Conservation (phyloP, 2,113 vertebrate species). For the Gasterosteus nipponicus region DNA sequence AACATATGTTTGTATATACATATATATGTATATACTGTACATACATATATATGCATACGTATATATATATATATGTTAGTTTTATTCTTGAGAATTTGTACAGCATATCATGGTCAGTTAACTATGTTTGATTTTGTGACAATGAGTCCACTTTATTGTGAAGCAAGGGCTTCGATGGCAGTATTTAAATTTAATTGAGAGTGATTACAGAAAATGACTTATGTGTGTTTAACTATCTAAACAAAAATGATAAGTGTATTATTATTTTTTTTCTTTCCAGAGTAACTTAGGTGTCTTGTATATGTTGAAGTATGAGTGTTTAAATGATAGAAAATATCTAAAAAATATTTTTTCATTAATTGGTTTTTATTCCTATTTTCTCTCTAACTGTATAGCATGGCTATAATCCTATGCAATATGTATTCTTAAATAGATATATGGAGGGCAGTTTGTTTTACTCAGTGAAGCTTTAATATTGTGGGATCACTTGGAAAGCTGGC, state of each 20-base stretch:
- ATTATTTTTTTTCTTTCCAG: conserved; percentile 82
- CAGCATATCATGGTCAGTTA: conserved; percentile 81
- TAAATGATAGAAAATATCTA: conserved; percentile 84
- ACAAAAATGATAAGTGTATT: conserved; percentile 77
- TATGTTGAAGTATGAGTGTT: conserved; percentile 97
- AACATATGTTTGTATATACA: conserved; percentile 19
- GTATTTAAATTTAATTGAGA: conserved; percentile 80
- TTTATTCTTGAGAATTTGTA: conserved; percentile 81
- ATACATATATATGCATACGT: conserved; percentile 28
- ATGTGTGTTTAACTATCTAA: conserved; percentile 79
- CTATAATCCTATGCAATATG: conserved; percentile 98
- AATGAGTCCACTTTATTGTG: conserved; percentile 74
- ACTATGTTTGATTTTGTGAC: conserved; percentile 71
- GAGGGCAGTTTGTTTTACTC: conserved; percentile 88
- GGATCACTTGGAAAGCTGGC: conserved; percentile 85
- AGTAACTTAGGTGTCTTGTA: conserved; percentile 89
- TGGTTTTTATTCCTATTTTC: conserved; percentile 83
- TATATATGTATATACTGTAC: conserved; percentile 4
- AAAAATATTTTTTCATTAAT: conserved; percentile 84
- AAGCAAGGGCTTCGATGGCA: conserved; percentile 79
- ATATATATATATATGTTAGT: conserved; percentile 30
- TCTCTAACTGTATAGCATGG: conserved; percentile 90
- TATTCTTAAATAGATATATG: conserved; percentile 89
- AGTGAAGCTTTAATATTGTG: conserved; percentile 88
- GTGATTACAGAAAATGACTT: conserved; percentile 77